Conservation (phyloP, 1,140 invertebrate genomes). For the Drosophila grimshawi region DNA sequence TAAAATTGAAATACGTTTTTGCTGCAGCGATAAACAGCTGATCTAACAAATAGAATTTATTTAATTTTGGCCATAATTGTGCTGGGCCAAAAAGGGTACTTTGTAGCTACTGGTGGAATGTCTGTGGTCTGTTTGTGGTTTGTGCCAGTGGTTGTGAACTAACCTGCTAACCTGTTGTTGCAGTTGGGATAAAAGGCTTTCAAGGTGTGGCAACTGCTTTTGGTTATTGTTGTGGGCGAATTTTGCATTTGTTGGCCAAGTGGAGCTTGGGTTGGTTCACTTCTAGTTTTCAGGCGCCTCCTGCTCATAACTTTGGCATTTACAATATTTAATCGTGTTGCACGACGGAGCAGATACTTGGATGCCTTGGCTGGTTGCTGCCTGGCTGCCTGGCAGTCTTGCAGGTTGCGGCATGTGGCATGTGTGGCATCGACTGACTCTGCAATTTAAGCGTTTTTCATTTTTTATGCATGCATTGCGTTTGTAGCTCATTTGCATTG, state of each 20-base stretch:
- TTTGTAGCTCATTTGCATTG: constrained; percentile 2
- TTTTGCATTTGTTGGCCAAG: constrained; percentile 3
- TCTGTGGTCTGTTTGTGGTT: constrained; percentile 11
- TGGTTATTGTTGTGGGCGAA: constrained; percentile 3
- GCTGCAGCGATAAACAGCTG: constrained; percentile 19
- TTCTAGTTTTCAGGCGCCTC: constrained; percentile 4
- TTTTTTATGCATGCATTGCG: constrained; percentile 77
- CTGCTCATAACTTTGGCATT: constrained; percentile 70
- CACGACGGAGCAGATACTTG: constrained; percentile 49
- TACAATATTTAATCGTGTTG: constrained; percentile 81
- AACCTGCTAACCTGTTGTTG: not conserved
- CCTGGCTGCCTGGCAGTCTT: not conserved
- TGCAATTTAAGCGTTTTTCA: constrained; percentile 68
- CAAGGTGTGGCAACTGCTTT: constrained; percentile 19
- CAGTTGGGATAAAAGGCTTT: constrained; percentile 5
- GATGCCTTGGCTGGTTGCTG: constrained; percentile 18
- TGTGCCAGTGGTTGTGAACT: not conserved
- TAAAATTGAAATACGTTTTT: constrained; percentile 43
- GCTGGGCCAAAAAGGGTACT: not conserved
- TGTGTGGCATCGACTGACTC: constrained; percentile 2
- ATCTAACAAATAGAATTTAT: constrained; percentile 5
- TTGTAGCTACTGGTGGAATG: not conserved
- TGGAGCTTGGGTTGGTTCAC: not conserved
- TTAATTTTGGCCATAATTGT: constrained; percentile 29
- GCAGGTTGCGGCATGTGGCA: constrained; percentile 15